Evolutionary conservation across 2,113 vertebrate genomes (phyloP).

Genomic region (Sander vitreus): DNA sequence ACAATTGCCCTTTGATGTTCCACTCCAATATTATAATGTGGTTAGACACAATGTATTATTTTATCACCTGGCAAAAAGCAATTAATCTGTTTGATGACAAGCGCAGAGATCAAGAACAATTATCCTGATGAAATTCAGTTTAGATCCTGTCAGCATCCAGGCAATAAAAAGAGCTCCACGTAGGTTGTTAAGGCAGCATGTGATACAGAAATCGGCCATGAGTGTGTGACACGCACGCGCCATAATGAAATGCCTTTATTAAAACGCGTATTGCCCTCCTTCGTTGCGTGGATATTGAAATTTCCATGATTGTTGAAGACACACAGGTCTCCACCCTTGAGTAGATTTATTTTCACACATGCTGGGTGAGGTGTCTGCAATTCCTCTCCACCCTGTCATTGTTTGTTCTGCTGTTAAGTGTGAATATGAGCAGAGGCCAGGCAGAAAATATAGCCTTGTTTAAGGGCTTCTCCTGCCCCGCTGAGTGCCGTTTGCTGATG

Average conservation of each 20-base stretch:
- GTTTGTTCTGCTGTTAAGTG: conserved; percentile 84
- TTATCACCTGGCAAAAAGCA: conserved; percentile 59
- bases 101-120: conserved; percentile 50
- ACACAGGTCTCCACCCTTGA: conserved; percentile 81
- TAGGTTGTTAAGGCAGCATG: conserved; percentile 40
- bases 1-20: conserved; percentile 64
- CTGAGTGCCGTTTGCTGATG: conserved; percentile 60
- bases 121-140: conserved; percentile 51
- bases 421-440: conserved; percentile 81
- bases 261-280: conserved; percentile 62
- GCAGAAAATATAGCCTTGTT: conserved; percentile 65
- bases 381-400: conserved; percentile 83
- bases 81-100: conserved; percentile 63
- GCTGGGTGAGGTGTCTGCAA: conserved; percentile 85
- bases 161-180: conserved; percentile 54
- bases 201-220: conserved; percentile 45
- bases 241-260: conserved; percentile 77
- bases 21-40: conserved; percentile 54
- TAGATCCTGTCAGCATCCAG: conserved; percentile 54
- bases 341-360: conserved; percentile 87
- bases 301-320: conserved; percentile 84
- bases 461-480: conserved; percentile 65
- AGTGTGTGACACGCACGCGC: conserved; percentile 59
- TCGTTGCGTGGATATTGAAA: conserved; percentile 74
- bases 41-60: conserved; percentile 54